phyloP scores from a whole-genome alignment of 2,113 vertebrate genomes.

The Mionectes macconnelli region DNA sequence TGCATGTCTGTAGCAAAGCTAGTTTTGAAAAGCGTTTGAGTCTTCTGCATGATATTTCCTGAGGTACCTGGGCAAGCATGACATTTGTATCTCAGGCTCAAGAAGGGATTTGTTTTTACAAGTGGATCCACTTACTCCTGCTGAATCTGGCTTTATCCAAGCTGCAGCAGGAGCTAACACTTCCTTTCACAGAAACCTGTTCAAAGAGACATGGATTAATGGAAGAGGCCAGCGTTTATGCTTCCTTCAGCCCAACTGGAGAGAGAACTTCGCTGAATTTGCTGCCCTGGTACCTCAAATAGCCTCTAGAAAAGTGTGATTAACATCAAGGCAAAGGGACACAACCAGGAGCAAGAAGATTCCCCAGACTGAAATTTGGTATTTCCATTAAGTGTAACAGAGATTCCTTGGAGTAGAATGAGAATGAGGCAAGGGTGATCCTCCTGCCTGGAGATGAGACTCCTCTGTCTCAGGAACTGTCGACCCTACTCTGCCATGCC shows the following conservation, averaged over 20 bases:
- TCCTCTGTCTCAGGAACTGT: neutral
- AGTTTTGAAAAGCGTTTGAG: neutral
- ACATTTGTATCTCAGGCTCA: neutral
- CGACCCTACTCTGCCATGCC: neutral
- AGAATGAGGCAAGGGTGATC: neutral
- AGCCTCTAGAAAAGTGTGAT: neutral
- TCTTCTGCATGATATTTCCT: neutral
- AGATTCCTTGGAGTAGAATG: neutral
- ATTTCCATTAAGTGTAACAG: neutral
- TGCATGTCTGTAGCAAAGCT: neutral
- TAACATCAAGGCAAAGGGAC: neutral
- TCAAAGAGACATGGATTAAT: neutral
- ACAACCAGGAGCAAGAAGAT: neutral
- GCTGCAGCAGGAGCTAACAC: neutral
- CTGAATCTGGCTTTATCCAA: neutral
- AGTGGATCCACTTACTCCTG: neutral
- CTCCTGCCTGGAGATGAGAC: fast-evolving
- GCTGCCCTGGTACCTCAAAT: neutral
- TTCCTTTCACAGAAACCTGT: neutral
- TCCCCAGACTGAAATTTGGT: neutral
- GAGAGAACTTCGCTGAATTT: neutral
- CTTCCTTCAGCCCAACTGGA: neutral
- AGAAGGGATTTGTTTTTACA: neutral
- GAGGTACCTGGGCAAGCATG: neutral
- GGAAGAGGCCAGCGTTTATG: neutral